These are phyloP conservation scores for Drosophila sp. DNA, from an alignment of 1,140 invertebrate genomes.

Conservation along the genomic window DNA sequence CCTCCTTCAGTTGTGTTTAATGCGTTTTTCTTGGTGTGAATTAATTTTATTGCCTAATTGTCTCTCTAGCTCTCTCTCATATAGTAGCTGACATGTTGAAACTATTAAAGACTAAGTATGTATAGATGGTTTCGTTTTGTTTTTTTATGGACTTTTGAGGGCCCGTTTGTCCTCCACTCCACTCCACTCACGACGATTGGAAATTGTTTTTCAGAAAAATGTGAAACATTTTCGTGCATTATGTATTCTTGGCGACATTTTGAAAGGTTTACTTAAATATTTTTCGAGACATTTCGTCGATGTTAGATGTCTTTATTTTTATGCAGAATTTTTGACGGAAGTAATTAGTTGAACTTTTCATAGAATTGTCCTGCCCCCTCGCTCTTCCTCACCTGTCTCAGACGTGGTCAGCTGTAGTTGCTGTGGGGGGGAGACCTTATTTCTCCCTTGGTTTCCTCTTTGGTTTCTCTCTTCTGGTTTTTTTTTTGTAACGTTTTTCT, in stretches of 20 bases:
- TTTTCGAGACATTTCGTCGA: constrained; percentile 29
- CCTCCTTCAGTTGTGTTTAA: constrained; percentile 45
- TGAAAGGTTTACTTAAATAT: constrained; percentile 22
- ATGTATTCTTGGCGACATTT: constrained; percentile 46
- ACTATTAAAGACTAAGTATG: constrained; percentile 61
- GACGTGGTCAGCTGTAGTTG: constrained; percentile 15
- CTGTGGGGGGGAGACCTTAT: no score
- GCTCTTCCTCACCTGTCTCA: constrained; percentile 25
- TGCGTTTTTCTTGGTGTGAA: constrained; percentile 66
- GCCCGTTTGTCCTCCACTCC: constrained; percentile 1
- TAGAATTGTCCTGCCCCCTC: constrained; percentile 26
- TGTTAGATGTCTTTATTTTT: constrained; percentile 58
- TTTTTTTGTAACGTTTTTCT: constrained; percentile 20
- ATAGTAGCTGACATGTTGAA: constrained; percentile 52
- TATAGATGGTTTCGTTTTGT: constrained; percentile 44
- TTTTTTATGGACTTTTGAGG: constrained; percentile 37
- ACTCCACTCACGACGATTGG: constrained; percentile 1
- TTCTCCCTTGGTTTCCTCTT: not conserved
- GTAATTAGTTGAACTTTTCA: constrained; percentile 15
- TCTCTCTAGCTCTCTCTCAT: constrained; percentile 36
- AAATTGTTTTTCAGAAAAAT: constrained; percentile 23
- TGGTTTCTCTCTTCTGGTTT: constrained; percentile 9
- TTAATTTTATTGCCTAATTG: constrained; percentile 69
- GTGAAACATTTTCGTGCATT: constrained; percentile 40
- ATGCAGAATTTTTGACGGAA: constrained; percentile 39